These are phyloP conservation scores for Achatina immaculata DNA, from an alignment of 1,140 invertebrate genomes.

Conservation along the genomic window DNA sequence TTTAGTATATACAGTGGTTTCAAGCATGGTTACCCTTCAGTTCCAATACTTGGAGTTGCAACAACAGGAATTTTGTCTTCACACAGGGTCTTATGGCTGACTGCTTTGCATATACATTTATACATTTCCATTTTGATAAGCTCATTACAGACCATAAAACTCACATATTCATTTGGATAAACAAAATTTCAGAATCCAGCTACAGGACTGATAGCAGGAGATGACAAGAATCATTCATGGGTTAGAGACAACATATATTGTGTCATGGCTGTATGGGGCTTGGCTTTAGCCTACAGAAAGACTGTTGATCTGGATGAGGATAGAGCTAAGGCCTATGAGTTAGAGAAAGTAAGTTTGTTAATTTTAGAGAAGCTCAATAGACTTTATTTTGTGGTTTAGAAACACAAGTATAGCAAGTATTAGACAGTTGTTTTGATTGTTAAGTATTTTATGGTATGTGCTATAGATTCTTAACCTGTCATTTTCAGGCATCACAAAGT, in stretches of 20 bases:
- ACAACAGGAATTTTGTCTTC: too few species aligned
- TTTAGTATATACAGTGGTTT: too few species aligned
- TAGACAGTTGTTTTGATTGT: background rate
- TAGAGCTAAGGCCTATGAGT: slow-evolving; percentile 95
- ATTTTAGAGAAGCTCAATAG: too few species aligned
- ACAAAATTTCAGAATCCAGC: slow-evolving; percentile 84
- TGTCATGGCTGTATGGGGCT: slow-evolving; percentile 95
- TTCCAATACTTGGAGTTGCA: too few species aligned
- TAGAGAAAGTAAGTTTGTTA: slow-evolving; percentile 83
- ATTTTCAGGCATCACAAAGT: too few species aligned
- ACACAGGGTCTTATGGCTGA: too few species aligned
- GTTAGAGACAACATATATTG: slow-evolving; percentile 98
- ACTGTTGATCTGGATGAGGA: slow-evolving; percentile 99
- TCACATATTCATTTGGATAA: background rate
- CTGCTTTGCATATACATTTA: too few species aligned
- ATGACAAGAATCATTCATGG: slow-evolving; percentile 94
- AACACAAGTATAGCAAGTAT: background rate
- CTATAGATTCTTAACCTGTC: background rate
- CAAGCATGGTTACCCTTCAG: too few species aligned
- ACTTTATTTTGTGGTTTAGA: background rate
- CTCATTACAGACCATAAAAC: too few species aligned
- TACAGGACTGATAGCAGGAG: slow-evolving; percentile 80
- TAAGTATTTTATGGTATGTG: background rate
- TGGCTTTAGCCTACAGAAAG: slow-evolving; percentile 98
- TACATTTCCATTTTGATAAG: too few species aligned